Conservation (phyloP, 2,888 invertebrate genomes). For the Pristionchus japonicus region DNA sequence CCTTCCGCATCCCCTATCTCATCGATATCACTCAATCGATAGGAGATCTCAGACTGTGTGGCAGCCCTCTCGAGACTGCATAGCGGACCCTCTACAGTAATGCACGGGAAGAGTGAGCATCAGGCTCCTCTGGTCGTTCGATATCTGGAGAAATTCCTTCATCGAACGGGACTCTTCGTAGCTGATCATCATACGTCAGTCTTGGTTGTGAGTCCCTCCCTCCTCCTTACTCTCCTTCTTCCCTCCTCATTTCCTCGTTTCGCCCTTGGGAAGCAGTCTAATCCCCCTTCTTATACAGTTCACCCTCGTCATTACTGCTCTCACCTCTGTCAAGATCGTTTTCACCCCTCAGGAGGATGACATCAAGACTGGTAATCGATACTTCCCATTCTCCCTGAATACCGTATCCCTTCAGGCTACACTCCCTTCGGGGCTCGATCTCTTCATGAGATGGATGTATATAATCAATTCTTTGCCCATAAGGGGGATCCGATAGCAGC, state of each 20-base stretch:
- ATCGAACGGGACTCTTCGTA: slow-evolving; percentile 59
- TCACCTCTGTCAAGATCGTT: slow-evolving; percentile 67
- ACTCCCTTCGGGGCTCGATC: slow-evolving; percentile 69
- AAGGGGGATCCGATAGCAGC: slow-evolving; percentile 65
- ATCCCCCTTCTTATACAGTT: slow-evolving; percentile 57
- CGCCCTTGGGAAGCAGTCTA: not conserved
- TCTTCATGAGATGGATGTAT: slow-evolving; percentile 60
- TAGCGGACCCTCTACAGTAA: not conserved
- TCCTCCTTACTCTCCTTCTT: not conserved
- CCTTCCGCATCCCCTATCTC: not conserved
- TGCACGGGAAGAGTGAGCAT: slow-evolving; percentile 31
- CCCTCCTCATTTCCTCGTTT: not conserved
- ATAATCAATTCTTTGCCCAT: slow-evolving; percentile 62
- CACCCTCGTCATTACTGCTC: slow-evolving; percentile 63
- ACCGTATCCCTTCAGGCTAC: slow-evolving; percentile 60
- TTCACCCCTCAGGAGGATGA: slow-evolving; percentile 72
- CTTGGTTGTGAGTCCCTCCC: slow-evolving; percentile 60
- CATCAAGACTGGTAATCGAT: slow-evolving; percentile 61
- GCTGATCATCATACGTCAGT: slow-evolving; percentile 63
- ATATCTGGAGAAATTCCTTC: slow-evolving; percentile 57
- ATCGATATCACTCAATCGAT: not conserved
- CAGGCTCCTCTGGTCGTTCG: slow-evolving; percentile 54
- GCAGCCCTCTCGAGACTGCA: slow-evolving; percentile 37
- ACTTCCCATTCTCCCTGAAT: not conserved
- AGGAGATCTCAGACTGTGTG: not conserved